Evolutionary conservation across 2,888 invertebrate species (phyloP).

Genomic region (Eupithecia abbreviata): DNA sequence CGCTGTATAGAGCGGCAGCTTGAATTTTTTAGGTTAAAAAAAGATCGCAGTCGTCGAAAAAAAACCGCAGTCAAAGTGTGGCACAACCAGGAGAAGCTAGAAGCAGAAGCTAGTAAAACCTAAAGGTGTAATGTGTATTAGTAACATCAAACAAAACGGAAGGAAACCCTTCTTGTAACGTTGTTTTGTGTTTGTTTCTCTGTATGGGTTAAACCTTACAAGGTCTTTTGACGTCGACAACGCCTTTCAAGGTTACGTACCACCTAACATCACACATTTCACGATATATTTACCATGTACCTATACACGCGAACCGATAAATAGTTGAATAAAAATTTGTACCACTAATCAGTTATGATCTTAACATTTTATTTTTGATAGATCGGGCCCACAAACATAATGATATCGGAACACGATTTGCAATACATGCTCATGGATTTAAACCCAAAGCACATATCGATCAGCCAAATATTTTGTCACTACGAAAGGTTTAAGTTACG

Average conservation of each 20-base stretch:
- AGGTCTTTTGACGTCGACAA: neutral
- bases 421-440: no score
- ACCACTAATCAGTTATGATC: no score
- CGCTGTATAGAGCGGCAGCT: no score
- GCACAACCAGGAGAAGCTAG: neutral
- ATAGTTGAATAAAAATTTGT: neutral
- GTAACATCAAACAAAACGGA: neutral
- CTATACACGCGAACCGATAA: neutral
- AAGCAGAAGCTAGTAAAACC: neutral
- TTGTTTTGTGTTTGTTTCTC: conserved; percentile 6
- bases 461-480: no score
- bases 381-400: neutral
- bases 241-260: neutral
- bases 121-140: neutral
- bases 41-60: no score
- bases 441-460: no score
- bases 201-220: neutral
- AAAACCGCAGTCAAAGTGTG: no score
- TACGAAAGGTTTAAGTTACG: no score
- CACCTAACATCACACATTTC: neutral
- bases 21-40: no score
- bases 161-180: neutral
- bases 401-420: neutral
- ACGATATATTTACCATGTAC: neutral
- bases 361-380: neutral